Evolutionary conservation across 23 tunicate species (phyloP), one percentile per base, ranked within the genome.

Genomic region (Phallusia fumigata): DNA sequence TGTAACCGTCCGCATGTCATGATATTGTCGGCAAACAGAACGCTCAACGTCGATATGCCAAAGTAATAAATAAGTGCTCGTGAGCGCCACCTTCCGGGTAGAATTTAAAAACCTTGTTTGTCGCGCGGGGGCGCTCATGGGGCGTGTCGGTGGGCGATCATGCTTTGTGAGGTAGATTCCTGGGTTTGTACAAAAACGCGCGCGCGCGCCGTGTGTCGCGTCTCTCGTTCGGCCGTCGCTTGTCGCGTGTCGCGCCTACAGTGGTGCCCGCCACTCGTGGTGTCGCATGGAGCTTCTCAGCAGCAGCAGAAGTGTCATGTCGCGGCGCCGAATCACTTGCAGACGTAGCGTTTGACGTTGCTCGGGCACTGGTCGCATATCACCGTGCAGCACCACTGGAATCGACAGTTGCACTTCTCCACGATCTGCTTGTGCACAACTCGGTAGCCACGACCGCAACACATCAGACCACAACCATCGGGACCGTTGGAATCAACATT

Each of bases 341-440:
- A 95, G 22, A 78, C 79, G 77, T 95, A 90, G 45, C 83, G 81
- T 76, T 75, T 65, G 35, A 87, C 87, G 31, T 76, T 78, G 64
- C 80, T 64, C 58, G 64, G 50, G 36, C 99, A 95, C 73, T 35
- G 50, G 30, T 87, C 84, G 78, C 99, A 95, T 65, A 80, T 77
- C 0, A 95, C 96, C 22, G 83, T 31, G 92, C 99, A 95, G 76
- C 99, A 95, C 99, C 99, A 95, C 73, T 87, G 84, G 65, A 95
- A 95, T 64, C 91, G 84, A 82, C 99, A 95, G 80, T 79, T 53
- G 74, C 99, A 95, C 76, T 85, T 84, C 84, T 90, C 93, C 18
- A 78, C 83, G 32, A 87, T 85, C 44, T 74, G 30, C 28, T 86
- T 88, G 16, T 75, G 45, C 52, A n/a, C 28, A 15, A 78, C 75